Conservation (phyloP, 2,888 invertebrate genomes). For the Aleiodes alternator region DNA sequence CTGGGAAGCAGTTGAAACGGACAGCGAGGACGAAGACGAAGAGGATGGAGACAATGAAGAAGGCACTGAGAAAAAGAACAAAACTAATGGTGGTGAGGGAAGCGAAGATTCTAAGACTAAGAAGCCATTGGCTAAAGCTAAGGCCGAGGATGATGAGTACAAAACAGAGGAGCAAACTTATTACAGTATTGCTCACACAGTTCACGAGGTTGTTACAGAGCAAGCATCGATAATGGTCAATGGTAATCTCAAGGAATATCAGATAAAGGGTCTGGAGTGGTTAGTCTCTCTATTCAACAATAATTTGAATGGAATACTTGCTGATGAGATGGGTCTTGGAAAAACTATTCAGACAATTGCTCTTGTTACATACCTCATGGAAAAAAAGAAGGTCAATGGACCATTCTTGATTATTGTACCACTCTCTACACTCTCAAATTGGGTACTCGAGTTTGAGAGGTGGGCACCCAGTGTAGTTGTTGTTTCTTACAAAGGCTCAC, state of each 20-base stretch:
- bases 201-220: constrained; percentile 94
- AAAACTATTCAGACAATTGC: constrained; percentile 99
- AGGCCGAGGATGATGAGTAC: constrained; percentile 97
- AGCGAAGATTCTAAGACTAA: constrained; percentile 78
- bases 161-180: constrained; percentile 96
- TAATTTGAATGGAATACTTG: constrained; percentile 98
- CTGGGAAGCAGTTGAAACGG: constrained; percentile 91
- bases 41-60: constrained; percentile 78
- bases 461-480: constrained; percentile 97
- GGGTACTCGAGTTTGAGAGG: constrained; percentile 99
- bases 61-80: constrained; percentile 61
- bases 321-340: constrained; percentile 99
- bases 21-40: constrained; percentile 81
- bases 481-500: constrained; percentile 95
- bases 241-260: constrained; percentile 97
- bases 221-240: constrained; percentile 96
- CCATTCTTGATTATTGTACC: constrained; percentile 99
- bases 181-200: constrained; percentile 98
- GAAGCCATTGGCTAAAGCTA: constrained; percentile 88
- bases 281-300: constrained; percentile 99
- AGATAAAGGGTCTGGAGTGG: constrained; percentile 98
- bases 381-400: constrained; percentile 97
- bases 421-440: constrained; percentile 98
- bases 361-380: constrained; percentile 97
- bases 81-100: constrained; percentile 51